Percentiles rank a stretch among this genome's conserved stretches.
phyloP scores from a whole-genome alignment of 1,140 invertebrate species.

The Drosophila subpulchrella region DNA sequence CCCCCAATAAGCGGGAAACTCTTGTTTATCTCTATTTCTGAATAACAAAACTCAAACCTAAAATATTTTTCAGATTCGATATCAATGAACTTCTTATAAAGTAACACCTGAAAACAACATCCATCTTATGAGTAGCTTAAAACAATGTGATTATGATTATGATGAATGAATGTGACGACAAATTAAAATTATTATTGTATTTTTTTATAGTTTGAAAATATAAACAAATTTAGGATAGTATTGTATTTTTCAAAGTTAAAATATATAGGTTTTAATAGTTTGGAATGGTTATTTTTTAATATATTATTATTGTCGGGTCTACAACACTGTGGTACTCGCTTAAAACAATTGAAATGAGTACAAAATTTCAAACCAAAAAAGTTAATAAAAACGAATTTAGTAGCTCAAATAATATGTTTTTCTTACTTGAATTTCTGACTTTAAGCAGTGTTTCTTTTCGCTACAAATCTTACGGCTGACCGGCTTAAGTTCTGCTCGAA shows the following conservation, averaged over 20 bases:
- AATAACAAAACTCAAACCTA: not conserved
- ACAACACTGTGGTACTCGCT: too few species aligned
- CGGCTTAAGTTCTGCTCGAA: conserved; percentile 89
- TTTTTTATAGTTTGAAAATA: too few species aligned
- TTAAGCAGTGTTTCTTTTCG: conserved; percentile 57
- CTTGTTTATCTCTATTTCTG: conserved; percentile 1
- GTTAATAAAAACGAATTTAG: not conserved
- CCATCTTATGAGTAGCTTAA: not conserved
- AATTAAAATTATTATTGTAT: too few species aligned
- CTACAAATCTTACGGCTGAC: conserved; percentile 81
- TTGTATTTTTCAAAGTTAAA: too few species aligned
- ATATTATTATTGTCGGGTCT: too few species aligned
- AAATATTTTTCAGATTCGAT: not conserved
- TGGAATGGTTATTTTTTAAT: too few species aligned
- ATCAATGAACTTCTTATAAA: not conserved
- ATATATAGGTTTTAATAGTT: too few species aligned
- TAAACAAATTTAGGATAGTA: too few species aligned
- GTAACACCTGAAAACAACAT: not conserved
- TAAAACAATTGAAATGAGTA: too few species aligned
- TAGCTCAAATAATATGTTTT: not conserved
- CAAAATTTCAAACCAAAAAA: too few species aligned
- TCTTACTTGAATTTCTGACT: conserved; percentile 58
- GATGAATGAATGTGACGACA: too few species aligned
- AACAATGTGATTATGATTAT: too few species aligned
- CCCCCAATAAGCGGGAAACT: not conserved